Evolutionary conservation across 2,113 vertebrate genomes (phyloP), one percentile per base, ranked within the genome.

Genomic region (Seriola rivoliana): DNA sequence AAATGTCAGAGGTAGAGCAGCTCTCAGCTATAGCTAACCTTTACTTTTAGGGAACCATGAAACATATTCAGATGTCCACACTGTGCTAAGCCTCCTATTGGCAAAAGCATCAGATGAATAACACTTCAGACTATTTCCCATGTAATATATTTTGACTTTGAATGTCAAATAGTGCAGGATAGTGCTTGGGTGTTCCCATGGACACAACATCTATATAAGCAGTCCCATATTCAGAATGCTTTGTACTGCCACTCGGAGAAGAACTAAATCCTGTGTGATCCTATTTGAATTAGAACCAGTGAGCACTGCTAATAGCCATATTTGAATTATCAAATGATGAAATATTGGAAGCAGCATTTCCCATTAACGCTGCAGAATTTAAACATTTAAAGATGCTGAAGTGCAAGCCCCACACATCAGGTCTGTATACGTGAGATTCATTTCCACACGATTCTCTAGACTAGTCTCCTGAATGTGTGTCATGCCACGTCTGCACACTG

Each of bases 1-100:
- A 92, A 89, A 91, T 85, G 81, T 77, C 81, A 91, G 52, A 66
- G 19, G 23, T 70, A 69, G 4, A 11, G n/a, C 11, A 12, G 81
- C 88, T 88, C 54, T 81, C 50, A 88, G 85, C 67, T 50, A 84
- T 19, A 50, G 50, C 34, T 68, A 86, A 90, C 85, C 78, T 89
- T 92, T 85, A 23, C 13, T 50, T 71, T 77, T 76, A 80, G 23
- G 74, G 23, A 63, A 78, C 59, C 57, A 50, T 42, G 52, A 75
- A 75, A 85, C 54, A 63, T 48, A 80, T 36, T 50, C 34, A 71
- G 72, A 67, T 58, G 34, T 44, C 29, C 42, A 29, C 8, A 38
- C 6, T 68, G 23, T 71, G 48, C 67, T 38, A 46, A 34, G 19
- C 7, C 44, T 44, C 4, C 48, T 63, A 63, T 6, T 57, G 38